These are phyloP conservation scores for Theristicus caerulescens DNA, from an alignment of 2,113 vertebrate genomes.

Conservation along the genomic window DNA sequence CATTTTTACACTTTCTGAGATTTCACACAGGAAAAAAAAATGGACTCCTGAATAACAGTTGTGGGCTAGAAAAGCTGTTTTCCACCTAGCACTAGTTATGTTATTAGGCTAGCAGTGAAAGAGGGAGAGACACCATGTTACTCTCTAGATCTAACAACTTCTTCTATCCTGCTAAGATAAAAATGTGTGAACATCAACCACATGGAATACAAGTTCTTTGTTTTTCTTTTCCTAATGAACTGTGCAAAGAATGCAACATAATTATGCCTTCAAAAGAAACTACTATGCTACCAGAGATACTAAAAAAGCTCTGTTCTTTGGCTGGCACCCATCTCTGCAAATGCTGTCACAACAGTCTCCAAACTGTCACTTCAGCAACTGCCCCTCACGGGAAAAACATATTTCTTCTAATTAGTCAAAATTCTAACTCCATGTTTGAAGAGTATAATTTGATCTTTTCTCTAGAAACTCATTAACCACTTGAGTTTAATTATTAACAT, in stretches of 20 bases:
- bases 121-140: background rate
- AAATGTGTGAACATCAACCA: slow-evolving; percentile 24
- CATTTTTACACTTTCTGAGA: background rate
- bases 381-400: slow-evolving; percentile 39
- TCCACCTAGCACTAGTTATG: background rate
- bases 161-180: background rate
- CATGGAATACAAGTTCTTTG: slow-evolving; percentile 31
- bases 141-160: background rate
- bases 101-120: background rate
- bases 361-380: slow-evolving; percentile 57
- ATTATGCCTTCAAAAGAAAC: slow-evolving; percentile 27
- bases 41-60: background rate
- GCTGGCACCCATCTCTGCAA: slow-evolving; percentile 45
- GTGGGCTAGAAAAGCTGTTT: background rate
- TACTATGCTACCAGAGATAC: background rate
- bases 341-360: slow-evolving; percentile 52
- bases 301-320: slow-evolving; percentile 37
- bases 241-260: slow-evolving; percentile 1
- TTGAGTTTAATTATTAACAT: slow-evolving; percentile 51
- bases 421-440: slow-evolving; percentile 21
- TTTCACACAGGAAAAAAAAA: background rate
- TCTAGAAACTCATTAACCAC: slow-evolving; percentile 43
- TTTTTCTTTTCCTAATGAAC: slow-evolving; percentile 46
- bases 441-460: slow-evolving; percentile 51
- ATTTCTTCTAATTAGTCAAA: slow-evolving; percentile 58